Evolutionary conservation across 2,797 vertebrate genomes (phyloP), one percentile per base, ranked within the genome.

Genomic region (Mormyrops attenuatus): DNA sequence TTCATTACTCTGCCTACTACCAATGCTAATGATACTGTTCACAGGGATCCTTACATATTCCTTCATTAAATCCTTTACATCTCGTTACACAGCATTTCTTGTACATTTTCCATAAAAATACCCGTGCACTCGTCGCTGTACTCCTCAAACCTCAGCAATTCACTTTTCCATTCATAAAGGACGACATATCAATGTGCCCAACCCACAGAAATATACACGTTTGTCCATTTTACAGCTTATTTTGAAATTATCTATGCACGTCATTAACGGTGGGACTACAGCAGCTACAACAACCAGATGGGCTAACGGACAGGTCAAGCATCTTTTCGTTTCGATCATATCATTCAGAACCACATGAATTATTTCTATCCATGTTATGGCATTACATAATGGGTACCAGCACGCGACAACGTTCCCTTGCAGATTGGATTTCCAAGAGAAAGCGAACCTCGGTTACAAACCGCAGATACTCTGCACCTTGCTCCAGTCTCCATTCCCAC

Each of bases 331-430:
- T 80, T 69, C 88, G 38, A 89, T 47, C 88, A 85, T 22, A 47
- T n/a, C 85, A 11, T 50, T 13, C 38, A 69, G 26, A 60, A 11
- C 52, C 41, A 57, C 50, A 44, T 34, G 22, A 82, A 69, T 87
- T 77, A 77, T 82, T 53, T 89, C 49, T 88, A 85, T 87, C 84
- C 90, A 73, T 34, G 50, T 88, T 85, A 63, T 82, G 66, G 87
- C 90, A 92, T 93, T 92, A 90, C 91, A 93, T 93, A 92, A 93
- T 88, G 91, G 87, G 89, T 84, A 89, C 89, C 88, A 57, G 90
- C 80, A 89, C 90, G 82, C 88, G 90, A 77, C 88, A 86, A 89
- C 60, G 88, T 77, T 88, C 49, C 89, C 90, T 82, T 49, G 89
- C 84, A 80, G 38, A 49, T 85, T 84, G 30, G 57, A 85, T 87